Base-by-base conservation (phyloP, 2,797 vertebrate species). In the Cynopterus sphinx region DNA sequence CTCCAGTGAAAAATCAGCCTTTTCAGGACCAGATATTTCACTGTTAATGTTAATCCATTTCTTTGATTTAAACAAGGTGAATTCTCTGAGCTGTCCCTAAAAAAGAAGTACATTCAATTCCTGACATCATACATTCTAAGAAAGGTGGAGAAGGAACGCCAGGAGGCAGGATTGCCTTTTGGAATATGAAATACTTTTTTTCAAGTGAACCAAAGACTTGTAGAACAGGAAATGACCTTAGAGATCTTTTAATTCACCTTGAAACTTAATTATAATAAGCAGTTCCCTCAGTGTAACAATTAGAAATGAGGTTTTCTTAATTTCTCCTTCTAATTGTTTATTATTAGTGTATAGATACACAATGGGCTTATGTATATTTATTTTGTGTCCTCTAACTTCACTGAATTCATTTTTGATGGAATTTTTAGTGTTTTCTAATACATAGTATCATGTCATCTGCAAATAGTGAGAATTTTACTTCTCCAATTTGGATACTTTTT, bases 181-280 rank as follows among this genome's bases (percentile, higher is more conserved):
- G 15, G 36, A 91, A 94, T 81, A 51, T 91, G 65, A 94, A 94
- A 70, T 91, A 91, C 26, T 82, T 95, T 24, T 24, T 24, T 89
- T 79, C 51, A 74, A 84, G 70, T 55, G 68, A 96, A 65, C 43
- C 51, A 96, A 92, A 93, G 57, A 49, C 77, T 91, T 77, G 10
- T 9, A 74, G 31, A 74, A 1, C 22, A 90, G 71, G 39, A 89
- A 73, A 13, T 33, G 4, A 78, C 8, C 43, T 95, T 78, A 86
- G 31, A 87, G 28, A 87, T 74, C 16, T 87, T 88, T 78, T 78
- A 87, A 82, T 68, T 93, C 28, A 85, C 26, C 49, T 87, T 73
- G 26, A 93, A 94, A 49, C 28, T n/a, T 82, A 83, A 89, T 53
- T 88, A 82, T 86, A 91, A 84, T 57, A 90, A 93, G 39, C 33